Conservation (phyloP, 2,113 vertebrate species). For the Cyanoderma ruficeps region DNA sequence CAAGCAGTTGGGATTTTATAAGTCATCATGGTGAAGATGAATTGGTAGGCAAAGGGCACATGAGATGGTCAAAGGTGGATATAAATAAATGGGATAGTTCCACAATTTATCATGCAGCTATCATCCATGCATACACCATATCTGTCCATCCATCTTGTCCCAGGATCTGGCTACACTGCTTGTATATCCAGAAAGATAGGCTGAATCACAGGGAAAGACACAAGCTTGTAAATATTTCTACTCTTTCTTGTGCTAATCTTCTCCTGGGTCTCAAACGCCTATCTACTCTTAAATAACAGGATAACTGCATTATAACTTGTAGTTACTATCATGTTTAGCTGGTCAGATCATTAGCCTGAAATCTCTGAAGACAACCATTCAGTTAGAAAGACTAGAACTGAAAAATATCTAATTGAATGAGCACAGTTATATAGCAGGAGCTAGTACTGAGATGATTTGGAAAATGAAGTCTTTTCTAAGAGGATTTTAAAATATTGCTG, state of each 20-base stretch:
- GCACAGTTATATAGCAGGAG: background rate
- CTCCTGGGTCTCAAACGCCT: background rate
- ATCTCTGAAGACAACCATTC: background rate
- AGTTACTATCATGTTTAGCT: background rate
- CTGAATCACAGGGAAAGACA: slow-evolving; percentile 28
- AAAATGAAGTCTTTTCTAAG: background rate
- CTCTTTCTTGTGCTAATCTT: slow-evolving; percentile 10
- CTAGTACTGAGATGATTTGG: background rate
- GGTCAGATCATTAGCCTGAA: background rate
- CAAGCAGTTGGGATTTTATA: slow-evolving; percentile 2
- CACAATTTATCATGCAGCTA: slow-evolving; percentile 25
- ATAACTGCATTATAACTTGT: background rate
- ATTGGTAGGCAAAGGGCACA: slow-evolving; percentile 44
- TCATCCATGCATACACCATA: background rate
- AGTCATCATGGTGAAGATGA: slow-evolving; percentile 22
- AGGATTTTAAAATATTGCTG: background rate
- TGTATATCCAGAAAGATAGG: slow-evolving; percentile 39
- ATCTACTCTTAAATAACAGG: background rate
- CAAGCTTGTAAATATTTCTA: slow-evolving; percentile 16
- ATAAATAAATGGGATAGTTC: slow-evolving; percentile 42
- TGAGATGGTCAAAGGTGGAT: slow-evolving; percentile 57
- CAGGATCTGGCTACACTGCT: background rate
- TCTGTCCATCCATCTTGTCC: slow-evolving; percentile 53
- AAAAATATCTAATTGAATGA: background rate
- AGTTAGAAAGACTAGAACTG: background rate